Evolutionary conservation across 2,888 invertebrate species (phyloP).

Genomic region (Margaritifera margaritifera): DNA sequence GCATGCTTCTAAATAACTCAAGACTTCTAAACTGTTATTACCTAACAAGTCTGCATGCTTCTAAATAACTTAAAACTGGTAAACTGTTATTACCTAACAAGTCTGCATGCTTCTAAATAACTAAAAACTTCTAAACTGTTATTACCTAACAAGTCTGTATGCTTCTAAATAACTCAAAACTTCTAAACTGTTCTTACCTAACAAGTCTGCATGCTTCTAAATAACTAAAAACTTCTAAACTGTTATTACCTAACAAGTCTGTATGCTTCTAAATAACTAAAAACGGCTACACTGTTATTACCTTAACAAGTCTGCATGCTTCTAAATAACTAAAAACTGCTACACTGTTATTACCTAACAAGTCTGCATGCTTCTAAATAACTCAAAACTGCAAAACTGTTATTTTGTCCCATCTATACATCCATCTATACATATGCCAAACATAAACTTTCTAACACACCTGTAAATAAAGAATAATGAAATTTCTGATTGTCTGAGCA

Average conservation of each 20-base stretch:
- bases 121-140: background rate
- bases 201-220: background rate
- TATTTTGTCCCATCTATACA: no score
- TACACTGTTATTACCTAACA: background rate
- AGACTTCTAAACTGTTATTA: background rate
- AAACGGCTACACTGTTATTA: background rate
- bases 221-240: background rate
- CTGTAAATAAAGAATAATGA: no score
- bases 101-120: background rate
- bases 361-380: background rate
- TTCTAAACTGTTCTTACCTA: background rate
- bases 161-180: background rate
- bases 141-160: background rate
- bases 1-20: background rate
- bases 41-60: background rate
- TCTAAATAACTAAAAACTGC: background rate
- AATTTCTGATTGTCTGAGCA: no score
- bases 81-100: background rate
- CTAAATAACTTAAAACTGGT: background rate
- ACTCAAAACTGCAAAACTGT: background rate
- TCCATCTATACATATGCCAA: no score
- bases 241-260: background rate
- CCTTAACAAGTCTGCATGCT: background rate
- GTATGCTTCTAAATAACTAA: background rate
- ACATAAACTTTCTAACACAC: no score